Conservation (phyloP, 1,140 invertebrate genomes). For the Wiebesia pumilae region DNA sequence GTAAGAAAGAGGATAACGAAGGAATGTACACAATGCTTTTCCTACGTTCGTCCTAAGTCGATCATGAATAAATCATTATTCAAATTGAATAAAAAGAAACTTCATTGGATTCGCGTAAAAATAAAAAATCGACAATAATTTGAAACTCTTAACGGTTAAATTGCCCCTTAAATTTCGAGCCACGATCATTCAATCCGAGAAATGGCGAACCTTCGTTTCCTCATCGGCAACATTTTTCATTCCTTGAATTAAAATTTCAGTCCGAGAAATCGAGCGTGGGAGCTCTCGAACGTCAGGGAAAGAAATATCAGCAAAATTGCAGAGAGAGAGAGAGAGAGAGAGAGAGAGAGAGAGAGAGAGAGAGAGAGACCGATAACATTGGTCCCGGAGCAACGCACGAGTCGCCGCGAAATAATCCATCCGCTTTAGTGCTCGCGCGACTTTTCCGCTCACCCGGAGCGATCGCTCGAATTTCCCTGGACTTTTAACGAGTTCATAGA, state of each 20-base stretch:
- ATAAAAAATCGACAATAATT: background rate
- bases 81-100: background rate
- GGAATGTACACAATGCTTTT: background rate
- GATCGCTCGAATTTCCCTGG: background rate
- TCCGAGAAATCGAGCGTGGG: background rate
- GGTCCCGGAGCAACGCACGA: background rate
- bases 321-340: background rate
- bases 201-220: background rate
- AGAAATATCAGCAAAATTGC: background rate
- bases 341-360: background rate
- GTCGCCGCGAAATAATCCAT: conserved; percentile 21
- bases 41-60: background rate
- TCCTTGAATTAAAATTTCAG: background rate
- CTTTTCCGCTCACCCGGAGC: background rate
- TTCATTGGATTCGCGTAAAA: background rate
- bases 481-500: background rate
- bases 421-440: too few relatives aligned
- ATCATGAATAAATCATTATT: background rate
- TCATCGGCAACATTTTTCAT: background rate
- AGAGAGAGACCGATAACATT: background rate
- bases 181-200: background rate
- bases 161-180: too few relatives aligned
- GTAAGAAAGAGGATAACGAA: background rate
- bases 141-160: too few relatives aligned
- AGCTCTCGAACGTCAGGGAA: background rate